These are phyloP conservation scores for Mustela lutreola DNA, from an alignment of 2,113 vertebrate genomes.

Conservation along the genomic window DNA sequence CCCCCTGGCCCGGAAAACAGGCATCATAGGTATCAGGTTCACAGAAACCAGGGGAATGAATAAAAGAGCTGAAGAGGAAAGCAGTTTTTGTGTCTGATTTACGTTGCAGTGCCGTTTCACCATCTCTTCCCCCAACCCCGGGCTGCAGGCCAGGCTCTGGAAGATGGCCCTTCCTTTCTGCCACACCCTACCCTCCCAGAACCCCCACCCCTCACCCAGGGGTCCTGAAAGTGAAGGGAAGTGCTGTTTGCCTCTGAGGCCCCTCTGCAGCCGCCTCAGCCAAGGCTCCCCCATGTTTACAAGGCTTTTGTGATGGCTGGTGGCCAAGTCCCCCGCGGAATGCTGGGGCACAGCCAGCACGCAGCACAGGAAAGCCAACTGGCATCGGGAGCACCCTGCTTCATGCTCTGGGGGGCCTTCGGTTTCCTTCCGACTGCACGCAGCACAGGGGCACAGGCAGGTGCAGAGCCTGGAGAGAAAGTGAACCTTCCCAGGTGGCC, in stretches of 20 bases:
- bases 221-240: neutral
- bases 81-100: neutral
- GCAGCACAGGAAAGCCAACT: neutral
- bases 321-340: neutral
- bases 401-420: neutral
- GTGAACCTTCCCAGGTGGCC: neutral
- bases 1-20: neutral
- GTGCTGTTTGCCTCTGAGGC: neutral
- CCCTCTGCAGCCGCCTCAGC: neutral
- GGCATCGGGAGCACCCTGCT: neutral
- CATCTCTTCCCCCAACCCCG: neutral
- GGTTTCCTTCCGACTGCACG: fast-evolving
- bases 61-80: neutral
- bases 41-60: neutral
- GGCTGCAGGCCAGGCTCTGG: neutral
- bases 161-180: neutral
- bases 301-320: neutral
- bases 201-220: neutral
- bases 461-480: neutral
- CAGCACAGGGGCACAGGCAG: fast-evolving
- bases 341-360: neutral
- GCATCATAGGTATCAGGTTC: neutral
- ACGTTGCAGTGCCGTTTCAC: fast-evolving
- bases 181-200: no score
- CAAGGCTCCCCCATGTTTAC: neutral